These are phyloP conservation scores for Callocephalon fimbriatum DNA, from an alignment of 2,113 vertebrate genomes.

Conservation along the genomic window DNA sequence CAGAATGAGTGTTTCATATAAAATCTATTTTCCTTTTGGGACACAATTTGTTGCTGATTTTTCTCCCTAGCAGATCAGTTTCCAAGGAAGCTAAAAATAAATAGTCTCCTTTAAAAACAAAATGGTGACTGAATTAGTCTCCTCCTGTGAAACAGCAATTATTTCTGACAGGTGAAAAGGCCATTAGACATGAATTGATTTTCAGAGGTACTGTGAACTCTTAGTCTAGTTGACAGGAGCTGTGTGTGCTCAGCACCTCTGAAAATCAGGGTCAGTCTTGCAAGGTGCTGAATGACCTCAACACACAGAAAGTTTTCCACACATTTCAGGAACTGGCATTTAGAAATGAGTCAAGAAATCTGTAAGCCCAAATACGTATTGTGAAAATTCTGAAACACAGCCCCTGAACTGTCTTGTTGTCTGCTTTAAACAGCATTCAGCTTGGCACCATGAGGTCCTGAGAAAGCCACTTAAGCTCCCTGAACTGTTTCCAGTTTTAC, in stretches of 20 bases:
- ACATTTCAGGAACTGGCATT: not conserved
- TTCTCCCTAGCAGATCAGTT: slow-evolving; percentile 10
- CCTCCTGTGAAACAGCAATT: slow-evolving; percentile 58
- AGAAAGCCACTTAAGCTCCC: not conserved
- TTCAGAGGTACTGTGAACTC: slow-evolving; percentile 25
- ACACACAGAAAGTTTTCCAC: not conserved
- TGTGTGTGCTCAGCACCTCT: slow-evolving; percentile 17
- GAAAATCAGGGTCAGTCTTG: slow-evolving; percentile 16
- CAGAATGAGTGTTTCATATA: slow-evolving; percentile 40
- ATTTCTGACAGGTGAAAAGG: slow-evolving; percentile 56
- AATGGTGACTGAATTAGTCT: slow-evolving; percentile 2
- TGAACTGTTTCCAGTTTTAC: not conserved
- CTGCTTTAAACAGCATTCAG: not conserved
- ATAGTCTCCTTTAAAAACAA: slow-evolving; percentile 44
- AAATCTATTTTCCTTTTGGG: slow-evolving; percentile 50
- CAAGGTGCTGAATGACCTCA: slow-evolving; percentile 29
- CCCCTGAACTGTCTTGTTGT: not conserved
- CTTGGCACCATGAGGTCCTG: not conserved
- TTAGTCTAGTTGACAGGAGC: not conserved
- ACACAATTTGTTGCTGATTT: slow-evolving; percentile 25
- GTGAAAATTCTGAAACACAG: not conserved
- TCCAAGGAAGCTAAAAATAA: slow-evolving; percentile 21
- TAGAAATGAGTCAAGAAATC: slow-evolving; percentile 33
- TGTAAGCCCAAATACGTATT: not conserved
- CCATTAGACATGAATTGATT: slow-evolving; percentile 56